These are phyloP conservation scores for Chromis chromis DNA, from an alignment of 2,797 vertebrate species.

Conservation along the genomic window DNA sequence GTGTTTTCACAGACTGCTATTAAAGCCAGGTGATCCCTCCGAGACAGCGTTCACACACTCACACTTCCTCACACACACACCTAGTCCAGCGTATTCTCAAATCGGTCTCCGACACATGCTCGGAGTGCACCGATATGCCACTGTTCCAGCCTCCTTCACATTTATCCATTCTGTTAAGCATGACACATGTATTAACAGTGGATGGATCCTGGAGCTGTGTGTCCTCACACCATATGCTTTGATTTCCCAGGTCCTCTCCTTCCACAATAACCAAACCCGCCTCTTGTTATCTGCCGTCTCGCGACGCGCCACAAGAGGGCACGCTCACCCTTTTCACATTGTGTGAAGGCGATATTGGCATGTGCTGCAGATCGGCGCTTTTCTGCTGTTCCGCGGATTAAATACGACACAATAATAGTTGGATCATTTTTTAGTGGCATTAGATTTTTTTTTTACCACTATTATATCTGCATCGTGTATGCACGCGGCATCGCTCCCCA, in stretches of 20 bases:
- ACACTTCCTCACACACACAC: slow-evolving; percentile 31
- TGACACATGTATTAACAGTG: slow-evolving; percentile 86
- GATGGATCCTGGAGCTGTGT: slow-evolving; percentile 86
- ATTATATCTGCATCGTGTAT: slow-evolving; percentile 6
- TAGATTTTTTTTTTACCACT: slow-evolving; percentile 4
- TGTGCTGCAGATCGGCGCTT: not conserved
- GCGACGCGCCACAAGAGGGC: slow-evolving; percentile 77
- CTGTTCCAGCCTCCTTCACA: slow-evolving; percentile 82
- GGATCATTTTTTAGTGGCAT: slow-evolving; percentile 5
- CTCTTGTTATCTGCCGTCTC: slow-evolving; percentile 48
- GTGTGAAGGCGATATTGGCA: not conserved
- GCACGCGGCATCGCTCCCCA: not conserved
- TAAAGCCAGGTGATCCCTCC: slow-evolving; percentile 67
- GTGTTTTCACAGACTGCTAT: slow-evolving; percentile 56
- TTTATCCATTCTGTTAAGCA: slow-evolving; percentile 88
- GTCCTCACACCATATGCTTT: slow-evolving; percentile 85
- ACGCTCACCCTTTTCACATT: slow-evolving; percentile 7
- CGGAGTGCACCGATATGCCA: slow-evolving; percentile 76
- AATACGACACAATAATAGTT: not conserved
- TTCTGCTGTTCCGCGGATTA: not conserved
- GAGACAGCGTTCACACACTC: slow-evolving; percentile 52
- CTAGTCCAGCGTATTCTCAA: slow-evolving; percentile 65
- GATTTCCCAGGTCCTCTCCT: slow-evolving; percentile 72
- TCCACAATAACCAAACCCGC: slow-evolving; percentile 35
- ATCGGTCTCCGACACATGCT: slow-evolving; percentile 76